Conservation (phyloP, 2,113 vertebrate genomes). For the Lota lota region DNA sequence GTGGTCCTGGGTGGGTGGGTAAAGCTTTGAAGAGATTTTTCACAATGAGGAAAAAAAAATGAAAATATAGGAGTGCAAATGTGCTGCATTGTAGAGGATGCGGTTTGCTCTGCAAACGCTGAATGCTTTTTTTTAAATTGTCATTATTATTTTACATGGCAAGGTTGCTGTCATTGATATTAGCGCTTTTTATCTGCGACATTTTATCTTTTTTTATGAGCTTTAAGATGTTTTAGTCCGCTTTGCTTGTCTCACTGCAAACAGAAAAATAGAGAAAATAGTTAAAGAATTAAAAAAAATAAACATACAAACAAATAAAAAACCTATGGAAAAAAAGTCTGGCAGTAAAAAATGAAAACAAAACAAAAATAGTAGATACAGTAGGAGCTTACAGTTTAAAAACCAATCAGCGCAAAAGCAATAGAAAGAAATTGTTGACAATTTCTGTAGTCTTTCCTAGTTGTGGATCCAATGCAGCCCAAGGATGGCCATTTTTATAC, state of each 20-base stretch:
- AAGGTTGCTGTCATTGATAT: conserved; percentile 86
- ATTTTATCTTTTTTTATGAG: conserved; percentile 94
- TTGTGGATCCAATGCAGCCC: conserved; percentile 97
- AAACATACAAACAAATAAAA: conserved; percentile 32
- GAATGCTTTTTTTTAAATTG: conserved; percentile 70
- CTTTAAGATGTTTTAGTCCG: conserved; percentile 95
- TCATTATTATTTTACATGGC: conserved; percentile 84
- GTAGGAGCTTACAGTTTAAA: conserved; percentile 91
- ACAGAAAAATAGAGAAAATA: conserved; percentile 69
- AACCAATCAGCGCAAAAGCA: conserved; percentile 90
- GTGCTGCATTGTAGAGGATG: conserved; percentile 84
- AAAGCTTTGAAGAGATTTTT: conserved; percentile 88
- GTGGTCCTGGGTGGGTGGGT: conserved; percentile 48
- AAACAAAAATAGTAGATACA: conserved; percentile 78
- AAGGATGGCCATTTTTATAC: conserved; percentile 99
- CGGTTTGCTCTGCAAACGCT: conserved; percentile 86
- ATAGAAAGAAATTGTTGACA: conserved; percentile 99
- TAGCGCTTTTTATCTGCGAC: conserved; percentile 98
- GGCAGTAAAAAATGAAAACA: conserved; percentile 53
- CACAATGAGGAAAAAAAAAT: conserved; percentile 73
- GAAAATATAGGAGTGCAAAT: conserved; percentile 74
- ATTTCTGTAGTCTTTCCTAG: conserved; percentile 99
- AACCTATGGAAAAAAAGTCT: conserved; percentile 45
- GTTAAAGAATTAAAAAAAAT: conserved; percentile 54
- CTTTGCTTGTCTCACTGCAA: conserved; percentile 97